These are phyloP conservation scores for Sarcophaga subvicina DNA, from an alignment of 2,888 invertebrate genomes.

Conservation along the genomic window DNA sequence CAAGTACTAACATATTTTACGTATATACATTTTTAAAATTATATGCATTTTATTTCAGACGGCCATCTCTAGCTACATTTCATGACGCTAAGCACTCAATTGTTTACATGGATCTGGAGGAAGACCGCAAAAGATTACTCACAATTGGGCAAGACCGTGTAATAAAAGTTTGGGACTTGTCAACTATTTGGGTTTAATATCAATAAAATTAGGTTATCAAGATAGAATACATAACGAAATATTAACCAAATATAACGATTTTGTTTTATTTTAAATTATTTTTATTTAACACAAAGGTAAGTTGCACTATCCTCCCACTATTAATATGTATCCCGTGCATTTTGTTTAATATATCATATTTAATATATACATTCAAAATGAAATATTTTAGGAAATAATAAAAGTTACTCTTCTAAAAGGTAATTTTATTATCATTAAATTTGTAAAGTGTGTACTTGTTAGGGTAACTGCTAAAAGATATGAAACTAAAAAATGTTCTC, in stretches of 20 bases:
- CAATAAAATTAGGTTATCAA: conserved; percentile 30
- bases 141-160: conserved; percentile 97
- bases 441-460: too few relatives aligned
- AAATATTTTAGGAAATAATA: too few relatives aligned
- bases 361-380: too few relatives aligned
- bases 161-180: conserved; percentile 96
- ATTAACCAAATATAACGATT: not conserved
- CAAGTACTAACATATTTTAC: not conserved
- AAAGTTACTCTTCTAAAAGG: too few relatives aligned
- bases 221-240: not conserved
- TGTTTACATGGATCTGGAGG: conserved; percentile 93
- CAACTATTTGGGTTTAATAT: conserved; percentile 84
- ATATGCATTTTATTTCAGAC: conserved; percentile 82
- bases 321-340: too few relatives aligned
- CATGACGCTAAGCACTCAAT: conserved; percentile 97
- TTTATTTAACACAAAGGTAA: too few relatives aligned
- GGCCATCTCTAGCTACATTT: conserved; percentile 95
- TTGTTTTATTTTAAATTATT: not conserved
- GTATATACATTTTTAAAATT: not conserved
- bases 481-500: too few relatives aligned
- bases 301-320: too few relatives aligned
- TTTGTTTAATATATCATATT: too few relatives aligned
- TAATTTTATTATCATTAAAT: too few relatives aligned
- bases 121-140: conserved; percentile 92
- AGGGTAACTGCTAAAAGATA: too few relatives aligned